These are phyloP conservation scores for Fulmarus glacialis DNA, from an alignment of 2,113 vertebrate species.

Conservation along the genomic window DNA sequence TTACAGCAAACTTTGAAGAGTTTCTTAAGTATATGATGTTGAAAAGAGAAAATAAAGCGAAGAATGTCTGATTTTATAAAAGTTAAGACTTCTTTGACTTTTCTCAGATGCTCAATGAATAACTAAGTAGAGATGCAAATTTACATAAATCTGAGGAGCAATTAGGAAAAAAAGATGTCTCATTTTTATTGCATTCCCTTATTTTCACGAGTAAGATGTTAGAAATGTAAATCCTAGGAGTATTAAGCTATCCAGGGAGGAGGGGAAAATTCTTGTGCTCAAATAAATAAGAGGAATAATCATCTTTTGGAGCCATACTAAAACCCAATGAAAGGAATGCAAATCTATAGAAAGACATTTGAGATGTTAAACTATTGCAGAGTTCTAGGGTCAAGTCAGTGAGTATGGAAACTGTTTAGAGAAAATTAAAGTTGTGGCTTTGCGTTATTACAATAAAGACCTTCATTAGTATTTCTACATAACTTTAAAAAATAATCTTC, in stretches of 20 bases:
- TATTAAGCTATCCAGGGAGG: neutral
- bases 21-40: neutral
- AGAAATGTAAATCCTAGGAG: constrained; percentile 38
- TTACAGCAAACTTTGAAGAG: constrained; percentile 1
- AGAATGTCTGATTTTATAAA: constrained; percentile 16
- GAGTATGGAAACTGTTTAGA: neutral
- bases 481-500: neutral
- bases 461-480: neutral
- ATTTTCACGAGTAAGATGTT: neutral
- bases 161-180: neutral
- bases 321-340: neutral
- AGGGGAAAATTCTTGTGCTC: neutral
- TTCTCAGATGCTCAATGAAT: constrained; percentile 14
- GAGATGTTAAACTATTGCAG: neutral
- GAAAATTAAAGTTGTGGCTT: neutral
- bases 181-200: neutral
- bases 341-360: neutral
- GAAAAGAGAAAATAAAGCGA: constrained; percentile 1
- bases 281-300: neutral
- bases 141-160: constrained; percentile 9
- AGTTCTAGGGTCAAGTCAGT: neutral
- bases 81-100: constrained; percentile 27
- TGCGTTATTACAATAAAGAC: neutral
- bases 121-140: neutral
- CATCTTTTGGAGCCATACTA: neutral